phyloP scores from a whole-genome alignment of 2,113 vertebrate species.

The Apteryx owenii region DNA sequence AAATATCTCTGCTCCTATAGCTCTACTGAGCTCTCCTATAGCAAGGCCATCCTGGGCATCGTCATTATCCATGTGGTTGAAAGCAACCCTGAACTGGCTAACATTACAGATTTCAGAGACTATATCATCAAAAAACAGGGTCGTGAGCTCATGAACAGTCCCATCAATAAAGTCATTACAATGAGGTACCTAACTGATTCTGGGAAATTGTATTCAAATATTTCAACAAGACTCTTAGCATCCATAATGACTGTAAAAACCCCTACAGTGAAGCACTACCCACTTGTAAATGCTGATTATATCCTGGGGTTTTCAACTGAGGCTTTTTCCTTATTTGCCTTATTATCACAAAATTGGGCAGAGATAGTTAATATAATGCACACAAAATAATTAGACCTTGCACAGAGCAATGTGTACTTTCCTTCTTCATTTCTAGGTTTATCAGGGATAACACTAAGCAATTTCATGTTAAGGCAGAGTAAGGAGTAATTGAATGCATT shows the following conservation, averaged over 20 bases:
- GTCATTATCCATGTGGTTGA: not conserved
- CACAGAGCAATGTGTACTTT: constrained; percentile 34
- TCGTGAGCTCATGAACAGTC: not conserved
- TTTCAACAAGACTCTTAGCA: constrained; percentile 54
- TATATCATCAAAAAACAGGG: not conserved
- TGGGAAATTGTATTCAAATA: constrained; percentile 63
- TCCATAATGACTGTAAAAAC: constrained; percentile 51
- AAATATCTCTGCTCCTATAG: not conserved
- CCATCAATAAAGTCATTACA: constrained; percentile 34
- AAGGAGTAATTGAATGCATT: not conserved
- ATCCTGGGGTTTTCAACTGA: constrained; percentile 41
- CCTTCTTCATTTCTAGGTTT: constrained; percentile 10
- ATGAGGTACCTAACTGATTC: constrained; percentile 33
- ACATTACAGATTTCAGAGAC: not conserved
- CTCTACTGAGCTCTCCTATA: not conserved
- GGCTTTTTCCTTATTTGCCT: constrained; percentile 67
- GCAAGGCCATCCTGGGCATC: not conserved
- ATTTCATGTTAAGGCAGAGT: not conserved
- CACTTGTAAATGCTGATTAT: constrained; percentile 37
- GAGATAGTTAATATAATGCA: constrained; percentile 60
- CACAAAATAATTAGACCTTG: not conserved
- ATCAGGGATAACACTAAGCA: constrained; percentile 25
- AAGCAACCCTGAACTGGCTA: not conserved
- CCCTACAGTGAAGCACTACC: constrained; percentile 21
- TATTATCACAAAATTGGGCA: constrained; percentile 61